Base-by-base conservation (phyloP, 2,888 invertebrate genomes). In the Crematogaster levior region DNA sequence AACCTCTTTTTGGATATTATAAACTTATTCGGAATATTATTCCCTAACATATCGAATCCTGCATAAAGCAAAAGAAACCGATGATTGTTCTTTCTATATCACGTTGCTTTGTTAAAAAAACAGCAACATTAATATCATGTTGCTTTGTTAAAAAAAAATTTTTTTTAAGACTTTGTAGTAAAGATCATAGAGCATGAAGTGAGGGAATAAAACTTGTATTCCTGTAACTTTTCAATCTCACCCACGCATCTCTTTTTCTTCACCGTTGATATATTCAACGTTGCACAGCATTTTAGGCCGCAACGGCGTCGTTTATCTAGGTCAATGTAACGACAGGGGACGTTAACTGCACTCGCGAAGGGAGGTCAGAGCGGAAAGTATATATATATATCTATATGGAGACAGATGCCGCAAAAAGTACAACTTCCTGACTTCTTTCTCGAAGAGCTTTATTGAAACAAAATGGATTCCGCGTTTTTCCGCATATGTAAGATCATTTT, bases 311-410 rank as follows among this genome's bases (percentile, higher is more conserved):
- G 68, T 79, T 56, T 63, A 88, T 88, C 51, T 88, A 70, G 88
- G 82, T 88, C 84, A 88, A 88, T 85, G 82, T 85, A 85, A 86
- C 85, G 77, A 81, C 77, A 6, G 60, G 56, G 58, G 34, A 60
- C 27, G 40, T 40, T 24, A 70, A 66, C 27, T 77, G 15, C 66
- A 21, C 12, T 30, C 12, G 81, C 40, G 15, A 40, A 66, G 40
- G 37, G 34, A 66, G 27, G 61, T 60, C 65, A 75, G 48, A 56
- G n/a, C 70, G 58, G 21, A 73, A 21, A 46, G 66, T 30, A 34
- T 43, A 68, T 18, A 27, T 12, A 5, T 30, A n/a, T n/a, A 72
- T 24, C n/a, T 51, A 37, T n/a, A 43, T 56, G 43, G n/a, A 68
- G 27, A 70, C 15, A 51, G 51, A 40, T 40, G 4, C 27, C 51